Evolutionary conservation across 2,113 vertebrate genomes (phyloP).

Genomic region (Ascaphus truei): DNA sequence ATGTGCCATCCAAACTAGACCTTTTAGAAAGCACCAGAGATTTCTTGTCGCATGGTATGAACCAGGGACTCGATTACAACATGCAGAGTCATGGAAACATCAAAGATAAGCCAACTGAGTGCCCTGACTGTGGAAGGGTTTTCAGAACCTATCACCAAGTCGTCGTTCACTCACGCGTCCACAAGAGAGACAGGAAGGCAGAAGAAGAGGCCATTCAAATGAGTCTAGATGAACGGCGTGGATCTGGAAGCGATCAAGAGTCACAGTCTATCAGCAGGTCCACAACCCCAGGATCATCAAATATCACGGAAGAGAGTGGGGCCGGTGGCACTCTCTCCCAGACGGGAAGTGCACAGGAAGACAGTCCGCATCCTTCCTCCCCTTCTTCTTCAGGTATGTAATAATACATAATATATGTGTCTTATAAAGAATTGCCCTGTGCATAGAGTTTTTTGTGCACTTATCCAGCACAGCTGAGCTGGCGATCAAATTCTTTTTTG

Average conservation of each 20-base stretch:
- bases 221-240: constrained; percentile 84
- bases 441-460: too few species aligned
- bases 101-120: constrained; percentile 95
- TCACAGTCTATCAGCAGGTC: constrained; percentile 97
- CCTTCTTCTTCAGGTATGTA: constrained; percentile 91
- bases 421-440: too few species aligned
- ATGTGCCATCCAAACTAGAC: constrained; percentile 85
- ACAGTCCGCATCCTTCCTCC: constrained; percentile 95
- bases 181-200: constrained; percentile 83
- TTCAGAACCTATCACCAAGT: constrained; percentile 98
- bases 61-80: constrained; percentile 82
- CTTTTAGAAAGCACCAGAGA: constrained; percentile 86
- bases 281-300: constrained; percentile 94
- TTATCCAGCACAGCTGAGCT: too few species aligned
- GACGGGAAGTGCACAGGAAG: constrained; percentile 93
- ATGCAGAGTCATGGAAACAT: constrained; percentile 69
- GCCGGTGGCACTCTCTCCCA: constrained; percentile 89
- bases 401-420: too few species aligned
- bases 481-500: too few species aligned
- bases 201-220: constrained; percentile 79
- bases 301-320: constrained; percentile 93
- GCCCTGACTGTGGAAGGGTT: constrained; percentile 90
- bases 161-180: constrained; percentile 92
- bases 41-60: constrained; percentile 80
- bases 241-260: constrained; percentile 94